A percentile compares a stretch with the other conserved stretches of the same genome.
Conservation (phyloP, 1,140 invertebrate genomes). For the Meloidogyne floridensis region DNA sequence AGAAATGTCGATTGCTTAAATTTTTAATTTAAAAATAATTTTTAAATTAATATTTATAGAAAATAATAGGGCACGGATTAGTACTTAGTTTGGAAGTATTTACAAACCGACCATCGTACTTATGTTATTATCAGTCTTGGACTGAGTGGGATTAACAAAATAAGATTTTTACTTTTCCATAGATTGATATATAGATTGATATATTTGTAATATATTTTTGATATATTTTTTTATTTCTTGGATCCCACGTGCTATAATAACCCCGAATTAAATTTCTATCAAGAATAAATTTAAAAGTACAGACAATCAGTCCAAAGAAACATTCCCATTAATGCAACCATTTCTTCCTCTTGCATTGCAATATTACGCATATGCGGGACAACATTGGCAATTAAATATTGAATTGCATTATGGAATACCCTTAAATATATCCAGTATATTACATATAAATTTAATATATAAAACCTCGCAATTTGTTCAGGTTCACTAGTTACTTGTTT, state of each 20-base stretch:
- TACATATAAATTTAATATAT: neutral
- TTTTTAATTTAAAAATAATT: neutral
- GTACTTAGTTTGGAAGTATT: no score
- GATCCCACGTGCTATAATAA: no score
- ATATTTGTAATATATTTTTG: no score
- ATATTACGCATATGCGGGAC: conserved; percentile 53
- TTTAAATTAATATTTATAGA: no score
- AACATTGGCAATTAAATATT: conserved; percentile 48
- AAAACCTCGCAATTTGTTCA: conserved; percentile 45
- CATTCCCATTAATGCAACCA: conserved; percentile 48
- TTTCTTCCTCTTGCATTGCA: conserved; percentile 45
- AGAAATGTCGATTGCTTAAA: conserved; percentile 13
- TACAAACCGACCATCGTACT: no score
- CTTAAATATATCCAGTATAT: conserved; percentile 26
- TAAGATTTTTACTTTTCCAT: no score
- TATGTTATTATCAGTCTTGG: no score
- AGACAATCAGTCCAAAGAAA: conserved; percentile 50
- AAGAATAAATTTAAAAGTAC: conserved; percentile 2
- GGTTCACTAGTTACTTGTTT: conserved; percentile 46
- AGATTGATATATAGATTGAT: no score
- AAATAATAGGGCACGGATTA: no score
- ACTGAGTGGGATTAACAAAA: no score
- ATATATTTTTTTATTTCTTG: no score
- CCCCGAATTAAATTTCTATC: no score
- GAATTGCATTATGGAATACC: conserved; percentile 52